Base-by-base conservation (phyloP, 2,888 invertebrate species). In the Heliconius sara region DNA sequence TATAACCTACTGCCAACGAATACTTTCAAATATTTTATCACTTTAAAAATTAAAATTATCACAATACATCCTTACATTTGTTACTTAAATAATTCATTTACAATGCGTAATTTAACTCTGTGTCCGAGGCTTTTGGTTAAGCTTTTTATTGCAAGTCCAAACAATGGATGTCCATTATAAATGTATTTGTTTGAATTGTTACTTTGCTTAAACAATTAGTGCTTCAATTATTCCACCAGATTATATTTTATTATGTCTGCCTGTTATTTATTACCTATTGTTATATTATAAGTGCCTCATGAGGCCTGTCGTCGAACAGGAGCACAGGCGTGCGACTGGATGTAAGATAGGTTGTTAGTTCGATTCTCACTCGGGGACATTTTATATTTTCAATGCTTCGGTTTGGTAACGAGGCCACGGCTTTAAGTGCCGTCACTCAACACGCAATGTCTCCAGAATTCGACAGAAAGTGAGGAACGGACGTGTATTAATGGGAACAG, bases 241-340 rank as follows among this genome's bases (percentile, higher is more conserved):
- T 70, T 70, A 70, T 25, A 1, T 70, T 70, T 43, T 43, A 70
- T 70, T 13, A 13, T 3, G 13, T 70, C 43, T 70, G 25, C 25
- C 39, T 70, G 25, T 57, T 57, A n/a, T 70, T 70, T 57, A n/a
- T 70, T 70, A 13, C 25, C 70, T 25, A 43, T 70, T 43, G 70
- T 25, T 70, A 43, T 25, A 6, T 19, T 52, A 19, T 19, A 47
- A 47, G 19, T 52, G 52, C 19, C 19, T 6, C 19, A 52, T 52
- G 52, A 19, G 52, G 5, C 52, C 1, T 0, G 52, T 19, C 47
- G 47, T 43, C 0, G 12, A 5, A 0, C 43, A 12, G 10, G 43
- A 6, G 12, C 47, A 47, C 47, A 47, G 1, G 13, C 43, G 43
- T 43, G 43, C 43, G 13, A 13, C 3, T 47, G 47, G 13, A 16